A percentile compares a stretch with the other conserved stretches of the same genome.
Evolutionary conservation across 23 tunicate genomes (phyloP).

Genomic region (Corella eumyota): DNA sequence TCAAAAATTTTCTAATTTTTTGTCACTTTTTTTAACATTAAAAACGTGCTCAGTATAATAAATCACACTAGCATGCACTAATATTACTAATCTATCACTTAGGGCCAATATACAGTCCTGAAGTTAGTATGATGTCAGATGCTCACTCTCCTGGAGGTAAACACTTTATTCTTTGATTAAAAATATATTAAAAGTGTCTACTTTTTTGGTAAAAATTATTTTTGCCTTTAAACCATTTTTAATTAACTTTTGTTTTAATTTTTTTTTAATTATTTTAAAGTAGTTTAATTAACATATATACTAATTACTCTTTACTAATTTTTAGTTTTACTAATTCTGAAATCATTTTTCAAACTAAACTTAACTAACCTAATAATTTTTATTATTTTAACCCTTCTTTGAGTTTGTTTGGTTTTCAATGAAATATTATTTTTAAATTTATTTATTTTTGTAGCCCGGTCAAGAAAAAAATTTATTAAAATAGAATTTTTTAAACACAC

Average conservation of each 20-base stretch:
- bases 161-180: not conserved
- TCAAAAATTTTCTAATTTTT: no score
- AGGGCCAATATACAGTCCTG: constrained; percentile 83
- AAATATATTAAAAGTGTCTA: not conserved
- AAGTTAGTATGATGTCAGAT: constrained; percentile 74
- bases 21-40: no score
- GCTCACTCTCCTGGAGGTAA: constrained; percentile 69
- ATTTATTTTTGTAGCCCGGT: no score
- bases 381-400: not conserved
- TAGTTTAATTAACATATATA: not conserved
- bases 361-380: not conserved
- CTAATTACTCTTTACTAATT: not conserved
- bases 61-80: no score
- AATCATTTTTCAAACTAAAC: not conserved
- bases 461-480: no score
- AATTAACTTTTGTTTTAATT: not conserved
- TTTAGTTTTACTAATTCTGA: not conserved
- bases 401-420: not conserved
- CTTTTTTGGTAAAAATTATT: not conserved
- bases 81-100: not conserved
- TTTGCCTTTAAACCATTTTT: not conserved
- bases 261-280: not conserved
- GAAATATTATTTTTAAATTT: no score
- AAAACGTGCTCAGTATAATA: no score
- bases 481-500: not conserved